Conservation (phyloP, 2,797 vertebrate genomes). For the Myioborus miniatus region DNA sequence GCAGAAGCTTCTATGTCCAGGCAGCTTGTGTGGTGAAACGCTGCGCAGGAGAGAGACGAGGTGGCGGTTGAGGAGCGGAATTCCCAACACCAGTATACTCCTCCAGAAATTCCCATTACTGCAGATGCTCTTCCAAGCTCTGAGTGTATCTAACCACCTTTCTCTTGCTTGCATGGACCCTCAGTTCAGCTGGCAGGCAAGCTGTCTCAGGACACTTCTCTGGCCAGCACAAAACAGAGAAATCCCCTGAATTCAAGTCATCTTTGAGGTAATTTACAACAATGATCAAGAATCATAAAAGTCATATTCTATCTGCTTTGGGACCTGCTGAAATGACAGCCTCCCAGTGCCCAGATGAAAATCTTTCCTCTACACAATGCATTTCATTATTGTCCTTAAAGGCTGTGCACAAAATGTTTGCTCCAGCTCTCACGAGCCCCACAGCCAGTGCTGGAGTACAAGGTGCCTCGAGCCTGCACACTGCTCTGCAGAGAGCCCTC, state of each 20-base stretch:
- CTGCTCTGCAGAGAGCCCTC: background rate
- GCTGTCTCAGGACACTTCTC: background rate
- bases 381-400: rapidly evolving
- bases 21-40: rapidly evolving
- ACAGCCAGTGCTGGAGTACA: background rate
- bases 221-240: background rate
- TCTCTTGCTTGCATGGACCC: background rate
- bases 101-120: background rate
- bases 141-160: rapidly evolving
- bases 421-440: background rate
- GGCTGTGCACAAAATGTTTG: background rate
- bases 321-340: background rate
- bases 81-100: background rate
- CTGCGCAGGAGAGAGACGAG: background rate
- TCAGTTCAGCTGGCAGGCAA: background rate
- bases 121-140: background rate
- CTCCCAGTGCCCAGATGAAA: background rate
- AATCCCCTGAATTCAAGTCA: background rate
- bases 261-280: background rate
- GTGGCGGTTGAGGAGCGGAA: background rate
- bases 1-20: background rate
- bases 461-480: background rate
- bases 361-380: background rate
- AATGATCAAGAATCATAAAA: background rate
- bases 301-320: background rate